These are phyloP conservation scores for Asobara japonica DNA, from an alignment of 1,140 invertebrate species.

Conservation along the genomic window DNA sequence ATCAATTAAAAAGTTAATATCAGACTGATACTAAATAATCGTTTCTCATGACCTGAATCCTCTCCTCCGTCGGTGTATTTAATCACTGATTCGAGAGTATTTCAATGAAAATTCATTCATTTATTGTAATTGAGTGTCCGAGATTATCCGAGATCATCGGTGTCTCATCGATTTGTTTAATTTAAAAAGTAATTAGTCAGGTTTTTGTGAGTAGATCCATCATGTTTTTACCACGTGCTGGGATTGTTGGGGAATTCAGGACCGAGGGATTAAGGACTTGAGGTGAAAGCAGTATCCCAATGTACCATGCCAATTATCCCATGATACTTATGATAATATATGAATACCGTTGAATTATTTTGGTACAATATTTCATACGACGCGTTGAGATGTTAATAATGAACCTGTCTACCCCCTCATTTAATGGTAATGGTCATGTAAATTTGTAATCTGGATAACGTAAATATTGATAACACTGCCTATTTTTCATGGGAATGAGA, in stretches of 20 bases:
- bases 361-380: background rate
- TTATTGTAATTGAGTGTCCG: too few species aligned
- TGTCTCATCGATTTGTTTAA: too few species aligned
- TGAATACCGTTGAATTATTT: background rate
- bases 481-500: background rate
- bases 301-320: background rate
- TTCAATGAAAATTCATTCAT: too few species aligned
- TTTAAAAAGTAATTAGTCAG: too few species aligned
- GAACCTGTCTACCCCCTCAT: background rate
- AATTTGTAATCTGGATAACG: background rate
- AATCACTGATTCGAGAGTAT: too few species aligned
- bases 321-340: background rate
- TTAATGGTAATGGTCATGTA: background rate
- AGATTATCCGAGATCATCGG: too few species aligned
- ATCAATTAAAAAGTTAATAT: conserved; percentile 59
- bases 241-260: background rate
- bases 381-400: background rate
- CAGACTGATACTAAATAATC: conserved; percentile 52
- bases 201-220: too few species aligned
- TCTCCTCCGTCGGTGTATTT: conserved; percentile 1
- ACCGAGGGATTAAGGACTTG: background rate
- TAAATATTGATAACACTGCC: background rate
- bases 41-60: conserved; percentile 21
- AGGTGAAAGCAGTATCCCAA: background rate
- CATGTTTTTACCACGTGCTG: background rate